Conservation (phyloP, 2,113 vertebrate genomes). For the Oncorhynchus masou region DNA sequence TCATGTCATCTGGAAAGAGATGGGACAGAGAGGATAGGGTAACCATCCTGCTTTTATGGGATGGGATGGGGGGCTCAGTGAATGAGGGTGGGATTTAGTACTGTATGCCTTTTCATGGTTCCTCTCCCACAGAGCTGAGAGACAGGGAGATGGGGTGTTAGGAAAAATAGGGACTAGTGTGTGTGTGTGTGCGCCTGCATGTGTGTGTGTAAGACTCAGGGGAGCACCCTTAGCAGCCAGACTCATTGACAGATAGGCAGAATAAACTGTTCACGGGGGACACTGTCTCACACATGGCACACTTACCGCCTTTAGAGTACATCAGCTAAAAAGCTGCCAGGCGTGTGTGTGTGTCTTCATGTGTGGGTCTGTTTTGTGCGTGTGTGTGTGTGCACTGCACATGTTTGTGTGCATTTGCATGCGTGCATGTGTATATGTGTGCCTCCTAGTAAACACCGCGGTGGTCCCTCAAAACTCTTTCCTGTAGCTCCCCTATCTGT, state of each 20-base stretch:
- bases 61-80: neutral
- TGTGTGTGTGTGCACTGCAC: conserved; percentile 10
- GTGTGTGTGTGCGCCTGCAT: no score
- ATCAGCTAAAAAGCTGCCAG: conserved; percentile 55
- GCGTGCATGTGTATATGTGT: conserved; percentile 20
- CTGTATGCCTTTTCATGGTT: conserved; percentile 8
- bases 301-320: conserved; percentile 53
- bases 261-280: conserved; percentile 58
- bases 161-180: neutral
- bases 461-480: no score
- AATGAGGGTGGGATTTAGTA: neutral
- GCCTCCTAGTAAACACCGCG: neutral
- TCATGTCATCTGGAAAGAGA: conserved; percentile 24
- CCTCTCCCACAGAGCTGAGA: neutral
- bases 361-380: conserved; percentile 1
- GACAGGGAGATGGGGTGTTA: neutral
- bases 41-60: neutral
- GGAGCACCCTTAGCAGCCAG: conserved; percentile 43
- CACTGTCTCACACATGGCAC: conserved; percentile 65
- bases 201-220: conserved; percentile 10
- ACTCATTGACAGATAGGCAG: conserved; percentile 32
- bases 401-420: conserved; percentile 30
- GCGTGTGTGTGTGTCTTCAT: conserved; percentile 20
- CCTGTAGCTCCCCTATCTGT: neutral
- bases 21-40: conserved; percentile 17